Evolutionary conservation across 1,140 invertebrate genomes (phyloP).

Genomic region (Whitmania pigra): DNA sequence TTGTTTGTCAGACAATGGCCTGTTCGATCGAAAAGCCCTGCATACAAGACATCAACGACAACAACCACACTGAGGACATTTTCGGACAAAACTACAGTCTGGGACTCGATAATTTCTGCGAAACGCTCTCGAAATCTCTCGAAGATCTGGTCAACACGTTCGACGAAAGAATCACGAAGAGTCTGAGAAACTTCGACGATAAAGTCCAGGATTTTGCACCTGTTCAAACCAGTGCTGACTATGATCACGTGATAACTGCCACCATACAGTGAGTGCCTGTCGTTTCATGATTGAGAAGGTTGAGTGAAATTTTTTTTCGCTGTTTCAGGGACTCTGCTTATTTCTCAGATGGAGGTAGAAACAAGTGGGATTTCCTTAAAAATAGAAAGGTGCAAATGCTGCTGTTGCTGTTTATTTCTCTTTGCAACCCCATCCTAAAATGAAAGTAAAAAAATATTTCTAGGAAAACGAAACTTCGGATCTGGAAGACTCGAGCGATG

Average conservation of each 20-base stretch:
- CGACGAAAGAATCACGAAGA: slow-evolving; percentile 5
- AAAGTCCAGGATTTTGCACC: slow-evolving; percentile 9
- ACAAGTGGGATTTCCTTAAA: background rate
- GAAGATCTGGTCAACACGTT: slow-evolving; percentile 10
- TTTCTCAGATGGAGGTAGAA: background rate
- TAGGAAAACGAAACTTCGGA: background rate
- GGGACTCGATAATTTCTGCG: slow-evolving; percentile 12
- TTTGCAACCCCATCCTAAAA: background rate
- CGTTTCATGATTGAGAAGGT: background rate
- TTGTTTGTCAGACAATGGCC: no score
- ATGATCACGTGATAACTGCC: background rate
- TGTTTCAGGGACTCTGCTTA: slow-evolving; percentile 8
- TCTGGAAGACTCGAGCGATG: background rate
- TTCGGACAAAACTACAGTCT: slow-evolving; percentile 12
- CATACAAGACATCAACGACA: slow-evolving; percentile 2
- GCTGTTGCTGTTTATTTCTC: no score
- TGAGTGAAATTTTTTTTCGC: background rate
- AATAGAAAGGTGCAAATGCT: no score
- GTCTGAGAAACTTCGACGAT: slow-evolving; percentile 8
- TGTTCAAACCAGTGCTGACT: background rate
- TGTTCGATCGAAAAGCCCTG: no score
- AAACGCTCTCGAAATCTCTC: slow-evolving; percentile 2
- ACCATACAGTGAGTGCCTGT: no score
- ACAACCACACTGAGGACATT: background rate
- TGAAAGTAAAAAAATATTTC: background rate